Conservation (phyloP, 2,797 vertebrate species). For the Brotula barbata region DNA sequence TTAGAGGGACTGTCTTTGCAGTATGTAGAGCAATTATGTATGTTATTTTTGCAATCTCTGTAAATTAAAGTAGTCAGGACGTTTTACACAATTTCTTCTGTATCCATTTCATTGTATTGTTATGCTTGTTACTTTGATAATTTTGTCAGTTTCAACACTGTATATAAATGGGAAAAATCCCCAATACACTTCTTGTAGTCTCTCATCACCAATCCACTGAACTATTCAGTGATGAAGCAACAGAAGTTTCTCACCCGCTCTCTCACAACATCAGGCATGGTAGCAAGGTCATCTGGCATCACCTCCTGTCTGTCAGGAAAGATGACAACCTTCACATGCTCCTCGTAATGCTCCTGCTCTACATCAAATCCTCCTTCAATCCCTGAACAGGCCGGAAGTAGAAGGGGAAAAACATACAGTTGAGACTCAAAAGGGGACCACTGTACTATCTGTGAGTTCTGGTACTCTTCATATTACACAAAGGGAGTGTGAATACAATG, state of each 20-base stretch:
- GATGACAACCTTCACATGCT: slow-evolving; percentile 94
- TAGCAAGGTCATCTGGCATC: slow-evolving; percentile 86
- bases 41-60: too few species aligned
- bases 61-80: too few species aligned
- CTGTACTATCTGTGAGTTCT: not conserved
- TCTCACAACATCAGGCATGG: slow-evolving; percentile 90
- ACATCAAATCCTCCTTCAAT: slow-evolving; percentile 98
- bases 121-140: not conserved
- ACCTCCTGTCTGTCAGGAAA: slow-evolving; percentile 94
- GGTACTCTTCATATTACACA: too few species aligned
- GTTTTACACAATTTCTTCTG: not conserved
- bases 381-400: slow-evolving; percentile 70
- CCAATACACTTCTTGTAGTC: not conserved
- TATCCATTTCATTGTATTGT: not conserved
- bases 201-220: not conserved
- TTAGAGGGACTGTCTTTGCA: too few species aligned
- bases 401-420: not conserved
- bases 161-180: not conserved
- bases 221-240: not conserved
- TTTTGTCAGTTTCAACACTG: not conserved
- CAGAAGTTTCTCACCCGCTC: slow-evolving; percentile 86
- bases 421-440: not conserved
- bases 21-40: too few species aligned
- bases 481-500: too few species aligned
- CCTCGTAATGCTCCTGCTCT: slow-evolving; percentile 92